Base-by-base conservation (phyloP, 2,888 invertebrate genomes). In the Thera obeliscata region DNA sequence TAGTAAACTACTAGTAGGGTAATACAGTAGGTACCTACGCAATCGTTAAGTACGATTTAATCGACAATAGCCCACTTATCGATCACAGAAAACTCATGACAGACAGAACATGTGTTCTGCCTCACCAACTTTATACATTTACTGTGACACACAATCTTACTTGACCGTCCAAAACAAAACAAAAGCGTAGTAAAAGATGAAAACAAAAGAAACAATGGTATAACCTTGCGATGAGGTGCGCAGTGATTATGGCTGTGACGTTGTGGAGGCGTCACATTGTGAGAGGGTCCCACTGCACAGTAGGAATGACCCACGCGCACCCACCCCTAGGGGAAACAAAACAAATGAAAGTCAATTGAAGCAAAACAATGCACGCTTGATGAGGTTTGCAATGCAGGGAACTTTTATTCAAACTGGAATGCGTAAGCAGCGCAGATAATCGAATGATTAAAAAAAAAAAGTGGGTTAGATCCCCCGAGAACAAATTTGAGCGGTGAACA, bases 281-380 rank as follows among this genome's bases (percentile, higher is more conserved):
- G 73, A 84, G 86, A 54, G 89, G 89, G 76, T 93, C 86, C 93
- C 93, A 93, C 69, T 84, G 81, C 83, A 93, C 87, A 43, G 88
- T 82, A 70, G 91, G 91, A 76, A 93, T 91, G 73, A 89, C 85
- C 93, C 93, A 93, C 55, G 92, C 85, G 78, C 90, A 90, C 78
- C 86, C 81, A 67, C 83, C 80, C 75, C 87, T 91, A 86, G 59
- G 54, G 70, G 60, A 72, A 22, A 78, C 79, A 79, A 70, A 69
- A 76, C 74, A 78, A 67, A 74, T 61, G 69, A 61, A 38, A 48
- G 50, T 64, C 64, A 68, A 61, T 64, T 54, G 12, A 73, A 74
- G 74, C 73, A 76, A 74, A 71, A 77, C 48, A 58, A 66, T 77
- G 71, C 11, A 11, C 12, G 48, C 58, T 48, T 35, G 33, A 56